Evolutionary conservation across 2,113 vertebrate genomes (phyloP).

Genomic region (Dasyornis broadbenti): DNA sequence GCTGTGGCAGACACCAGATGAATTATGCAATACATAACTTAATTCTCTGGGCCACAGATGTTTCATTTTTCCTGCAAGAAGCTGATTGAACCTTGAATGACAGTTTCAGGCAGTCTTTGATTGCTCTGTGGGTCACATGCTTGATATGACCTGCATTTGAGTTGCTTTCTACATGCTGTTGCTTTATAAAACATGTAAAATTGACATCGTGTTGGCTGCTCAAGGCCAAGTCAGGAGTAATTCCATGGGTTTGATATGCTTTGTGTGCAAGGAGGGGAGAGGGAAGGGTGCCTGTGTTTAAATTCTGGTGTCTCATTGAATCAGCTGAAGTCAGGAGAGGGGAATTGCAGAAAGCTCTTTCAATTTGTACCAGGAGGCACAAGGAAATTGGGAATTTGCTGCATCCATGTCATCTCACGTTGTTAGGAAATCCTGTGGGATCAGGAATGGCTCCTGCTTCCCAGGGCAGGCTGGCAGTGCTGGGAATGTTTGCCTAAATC

Average conservation of each 20-base stretch:
- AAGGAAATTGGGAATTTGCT: not conserved
- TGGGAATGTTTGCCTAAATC: not conserved
- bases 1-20: constrained; percentile 61
- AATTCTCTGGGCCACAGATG: constrained; percentile 65
- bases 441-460: not conserved
- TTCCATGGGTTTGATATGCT: constrained; percentile 3
- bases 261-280: not conserved
- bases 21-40: constrained; percentile 62
- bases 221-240: constrained; percentile 39
- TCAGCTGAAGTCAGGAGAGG: constrained; percentile 25
- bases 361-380: constrained; percentile 4
- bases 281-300: constrained; percentile 13
- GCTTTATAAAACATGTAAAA: constrained; percentile 54
- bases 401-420: not conserved
- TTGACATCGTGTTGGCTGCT: constrained; percentile 46
- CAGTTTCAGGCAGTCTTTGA: constrained; percentile 63
- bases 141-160: constrained; percentile 62
- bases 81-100: constrained; percentile 63
- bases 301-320: constrained; percentile 31
- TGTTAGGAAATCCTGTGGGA: not conserved
- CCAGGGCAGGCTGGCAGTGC: not conserved
- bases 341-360: constrained; percentile 28
- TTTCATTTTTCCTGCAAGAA: constrained; percentile 56
- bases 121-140: constrained; percentile 55
- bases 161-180: constrained; percentile 53